phyloP scores from a whole-genome alignment of 2,113 vertebrate species.

The Gobio gobio region DNA sequence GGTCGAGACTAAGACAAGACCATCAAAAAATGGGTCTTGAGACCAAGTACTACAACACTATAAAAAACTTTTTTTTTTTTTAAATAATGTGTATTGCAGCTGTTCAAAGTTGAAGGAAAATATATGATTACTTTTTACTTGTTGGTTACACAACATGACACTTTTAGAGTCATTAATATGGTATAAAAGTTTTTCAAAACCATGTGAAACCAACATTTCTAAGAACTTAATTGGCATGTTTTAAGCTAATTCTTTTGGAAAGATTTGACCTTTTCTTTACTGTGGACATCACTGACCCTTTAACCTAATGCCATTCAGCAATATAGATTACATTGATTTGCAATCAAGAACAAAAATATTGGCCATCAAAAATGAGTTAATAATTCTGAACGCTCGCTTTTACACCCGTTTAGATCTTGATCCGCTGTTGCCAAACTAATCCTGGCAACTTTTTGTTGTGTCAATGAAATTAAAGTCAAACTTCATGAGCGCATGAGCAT shows the following conservation, averaged over 20 bases:
- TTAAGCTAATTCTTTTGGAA: neutral
- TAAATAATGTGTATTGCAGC: no score
- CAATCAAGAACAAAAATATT: neutral
- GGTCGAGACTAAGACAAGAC: no score
- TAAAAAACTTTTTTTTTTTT: no score
- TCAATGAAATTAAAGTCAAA: slow-evolving; percentile 19
- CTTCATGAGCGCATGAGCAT: slow-evolving; percentile 9
- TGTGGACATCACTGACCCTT: neutral
- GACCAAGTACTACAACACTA: no score
- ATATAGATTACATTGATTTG: slow-evolving; percentile 16
- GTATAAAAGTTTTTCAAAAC: no score
- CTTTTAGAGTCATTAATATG: neutral
- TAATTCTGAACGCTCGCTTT: neutral
- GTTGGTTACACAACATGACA: neutral
- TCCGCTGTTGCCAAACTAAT: neutral
- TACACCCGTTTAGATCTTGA: neutral
- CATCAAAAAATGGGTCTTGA: no score
- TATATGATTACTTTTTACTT: no score
- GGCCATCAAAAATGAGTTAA: neutral
- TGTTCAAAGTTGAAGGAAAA: no score
- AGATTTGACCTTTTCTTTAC: neutral
- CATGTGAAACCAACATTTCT: neutral
- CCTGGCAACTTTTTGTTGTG: neutral
- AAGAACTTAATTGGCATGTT: neutral
- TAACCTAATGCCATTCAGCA: neutral